Percentiles rank a stretch among this genome's conserved stretches.
phyloP scores from a whole-genome alignment of 2,113 vertebrate species.

The Hucho hucho region DNA sequence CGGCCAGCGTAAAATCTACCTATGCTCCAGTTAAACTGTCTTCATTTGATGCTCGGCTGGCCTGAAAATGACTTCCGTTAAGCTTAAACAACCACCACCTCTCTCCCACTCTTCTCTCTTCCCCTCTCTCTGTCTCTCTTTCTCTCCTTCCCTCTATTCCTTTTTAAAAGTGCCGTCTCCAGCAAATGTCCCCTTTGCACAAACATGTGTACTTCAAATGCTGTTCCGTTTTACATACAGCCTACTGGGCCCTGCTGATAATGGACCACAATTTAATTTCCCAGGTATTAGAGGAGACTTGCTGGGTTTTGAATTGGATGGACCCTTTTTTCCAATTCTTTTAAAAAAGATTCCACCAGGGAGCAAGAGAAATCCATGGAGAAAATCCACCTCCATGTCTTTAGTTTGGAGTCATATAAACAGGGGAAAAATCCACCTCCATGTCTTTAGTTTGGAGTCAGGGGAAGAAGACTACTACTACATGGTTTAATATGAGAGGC shows the following conservation, averaged over 20 bases:
- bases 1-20: slow-evolving; percentile 21
- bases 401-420: slow-evolving; percentile 53
- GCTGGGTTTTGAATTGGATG: slow-evolving; percentile 69
- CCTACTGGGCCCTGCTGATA: slow-evolving; percentile 69
- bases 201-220: slow-evolving; percentile 58
- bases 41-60: slow-evolving; percentile 68
- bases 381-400: neutral
- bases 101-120: neutral
- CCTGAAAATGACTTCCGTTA: slow-evolving; percentile 66
- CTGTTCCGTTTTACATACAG: slow-evolving; percentile 64
- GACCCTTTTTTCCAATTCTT: slow-evolving; percentile 35
- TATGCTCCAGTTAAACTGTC: slow-evolving; percentile 45
- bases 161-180: slow-evolving; percentile 51
- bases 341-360: slow-evolving; percentile 30
- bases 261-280: slow-evolving; percentile 71
- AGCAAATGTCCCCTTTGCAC: slow-evolving; percentile 45
- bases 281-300: slow-evolving; percentile 67
- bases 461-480: neutral
- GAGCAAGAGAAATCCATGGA: slow-evolving; percentile 14
- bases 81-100: slow-evolving; percentile 56
- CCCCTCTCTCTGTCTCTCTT: neutral
- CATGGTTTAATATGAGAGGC: neutral
- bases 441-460: slow-evolving; percentile 51
- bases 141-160: neutral
- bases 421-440: slow-evolving; percentile 24